These are phyloP conservation scores for Gymnarchus niloticus DNA, from an alignment of 2,113 vertebrate genomes.

Conservation along the genomic window DNA sequence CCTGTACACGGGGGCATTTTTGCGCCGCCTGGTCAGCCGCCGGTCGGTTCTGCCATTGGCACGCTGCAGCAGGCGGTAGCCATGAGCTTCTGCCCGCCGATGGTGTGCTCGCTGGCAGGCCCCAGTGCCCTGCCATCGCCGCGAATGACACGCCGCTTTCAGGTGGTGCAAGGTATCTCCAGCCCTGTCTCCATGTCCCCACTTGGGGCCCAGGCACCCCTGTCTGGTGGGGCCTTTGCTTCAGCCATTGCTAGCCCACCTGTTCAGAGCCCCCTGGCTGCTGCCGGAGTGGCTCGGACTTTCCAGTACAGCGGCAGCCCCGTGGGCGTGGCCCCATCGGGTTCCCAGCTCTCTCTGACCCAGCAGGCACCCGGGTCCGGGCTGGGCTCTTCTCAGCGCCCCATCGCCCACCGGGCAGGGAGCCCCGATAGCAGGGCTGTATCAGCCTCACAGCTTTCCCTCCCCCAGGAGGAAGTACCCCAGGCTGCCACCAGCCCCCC, in stretches of 20 bases:
- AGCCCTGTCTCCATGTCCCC: constrained; percentile 72
- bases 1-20: constrained; percentile 62
- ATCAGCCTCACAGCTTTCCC: constrained; percentile 85
- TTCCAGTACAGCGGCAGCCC: constrained; percentile 70
- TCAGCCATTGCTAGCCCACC: constrained; percentile 70
- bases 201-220: constrained; percentile 57
- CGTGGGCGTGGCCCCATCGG: constrained; percentile 55
- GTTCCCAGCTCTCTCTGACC: constrained; percentile 79
- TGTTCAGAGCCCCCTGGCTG: constrained; percentile 73
- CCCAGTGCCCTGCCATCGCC: constrained; percentile 79
- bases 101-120: constrained; percentile 80
- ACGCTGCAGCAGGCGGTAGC: constrained; percentile 92
- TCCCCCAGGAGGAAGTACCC: constrained; percentile 74
- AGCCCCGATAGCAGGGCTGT: constrained; percentile 79
- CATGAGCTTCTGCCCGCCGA: constrained; percentile 96
- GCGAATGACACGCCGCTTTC: constrained; percentile 77
- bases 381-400: constrained; percentile 65
- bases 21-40: constrained; percentile 67
- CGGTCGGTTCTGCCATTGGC: constrained; percentile 82
- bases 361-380: constrained; percentile 73
- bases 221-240: constrained; percentile 56
- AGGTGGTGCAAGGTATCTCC: constrained; percentile 73
- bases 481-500: constrained; percentile 66
- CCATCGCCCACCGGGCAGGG: constrained; percentile 73
- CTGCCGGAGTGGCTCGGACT: constrained; percentile 61